Conservation (phyloP, 2,113 vertebrate genomes). For the Eurypyga helias region DNA sequence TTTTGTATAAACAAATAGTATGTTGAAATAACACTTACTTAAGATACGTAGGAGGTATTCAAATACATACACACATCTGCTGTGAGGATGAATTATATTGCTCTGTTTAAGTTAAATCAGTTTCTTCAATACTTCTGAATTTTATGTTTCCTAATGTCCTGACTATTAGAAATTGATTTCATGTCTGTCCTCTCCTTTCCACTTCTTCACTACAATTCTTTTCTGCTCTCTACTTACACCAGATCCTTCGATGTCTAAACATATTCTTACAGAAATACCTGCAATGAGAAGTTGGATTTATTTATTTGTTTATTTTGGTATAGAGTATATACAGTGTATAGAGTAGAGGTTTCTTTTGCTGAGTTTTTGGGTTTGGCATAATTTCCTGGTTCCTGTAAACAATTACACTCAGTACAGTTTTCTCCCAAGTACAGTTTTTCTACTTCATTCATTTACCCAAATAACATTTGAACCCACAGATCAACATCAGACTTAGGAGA, state of each 20-base stretch:
- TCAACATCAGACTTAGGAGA: neutral
- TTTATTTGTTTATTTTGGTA: neutral
- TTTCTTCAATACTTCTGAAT: neutral
- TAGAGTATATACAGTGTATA: neutral
- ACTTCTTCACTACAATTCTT: neutral
- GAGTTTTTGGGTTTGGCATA: fast-evolving
- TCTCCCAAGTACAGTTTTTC: neutral
- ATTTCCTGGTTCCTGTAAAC: neutral
- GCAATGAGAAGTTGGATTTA: neutral
- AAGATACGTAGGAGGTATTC: neutral
- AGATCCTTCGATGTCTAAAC: neutral
- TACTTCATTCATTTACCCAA: neutral
- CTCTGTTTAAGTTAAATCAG: neutral
- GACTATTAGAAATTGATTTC: neutral
- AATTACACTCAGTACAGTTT: neutral
- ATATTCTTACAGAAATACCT: neutral
- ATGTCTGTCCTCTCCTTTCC: neutral
- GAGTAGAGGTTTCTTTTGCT: neutral
- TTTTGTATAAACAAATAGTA: neutral
- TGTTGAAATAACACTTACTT: neutral
- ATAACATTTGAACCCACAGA: neutral
- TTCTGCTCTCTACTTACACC: neutral
- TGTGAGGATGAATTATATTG: neutral
- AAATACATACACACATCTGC: neutral
- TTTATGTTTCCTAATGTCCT: neutral